phyloP scores from a whole-genome alignment of 1,140 invertebrate species.

The silkworm (Bombyx mori) region ASM3026992v2 NC_085110.1:6231001-6231500 shows the following conservation, averaged over 20 bases:
- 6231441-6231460: too few relatives aligned
- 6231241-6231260: not conserved
- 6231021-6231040: constrained; percentile 78
- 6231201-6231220: too few relatives aligned
- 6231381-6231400: too few relatives aligned
- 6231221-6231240: too few relatives aligned
- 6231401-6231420: too few relatives aligned
- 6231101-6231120: constrained; percentile 84
- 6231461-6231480: too few relatives aligned
- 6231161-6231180: constrained; percentile 10
- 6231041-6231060: constrained; percentile 84
- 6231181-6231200: not conserved
- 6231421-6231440: too few relatives aligned
- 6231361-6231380: too few relatives aligned
- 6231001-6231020: constrained; percentile 87
- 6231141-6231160: constrained; percentile 94
- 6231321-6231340: too few relatives aligned
- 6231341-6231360: too few relatives aligned
- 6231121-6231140: constrained; percentile 82
- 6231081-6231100: constrained; percentile 76
- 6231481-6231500: too few relatives aligned
- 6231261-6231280: not conserved
- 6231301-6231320: not conserved
- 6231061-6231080: constrained; percentile 85
- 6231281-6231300: not conserved